Conservation (phyloP, 2,888 invertebrate species). For the Fragum whitleyi region DNA sequence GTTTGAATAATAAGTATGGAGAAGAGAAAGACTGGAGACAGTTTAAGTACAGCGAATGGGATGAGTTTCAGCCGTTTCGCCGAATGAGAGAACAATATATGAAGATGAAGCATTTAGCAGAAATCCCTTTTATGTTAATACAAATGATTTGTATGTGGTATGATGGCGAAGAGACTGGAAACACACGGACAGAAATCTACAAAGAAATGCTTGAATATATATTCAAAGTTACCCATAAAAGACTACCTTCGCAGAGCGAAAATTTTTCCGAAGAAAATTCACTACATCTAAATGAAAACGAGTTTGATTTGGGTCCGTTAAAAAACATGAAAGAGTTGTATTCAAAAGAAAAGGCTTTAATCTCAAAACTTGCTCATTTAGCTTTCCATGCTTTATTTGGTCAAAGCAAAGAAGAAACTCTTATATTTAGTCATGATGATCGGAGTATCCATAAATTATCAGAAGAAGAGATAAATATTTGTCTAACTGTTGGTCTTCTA, state of each 20-base stretch:
- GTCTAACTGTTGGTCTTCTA: conserved; percentile 10
- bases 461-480: not conserved
- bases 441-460: not conserved
- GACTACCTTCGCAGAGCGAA: not conserved
- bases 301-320: no score
- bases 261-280: not conserved
- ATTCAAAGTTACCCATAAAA: not conserved
- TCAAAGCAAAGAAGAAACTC: not conserved
- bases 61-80: not conserved
- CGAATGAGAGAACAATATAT: not conserved
- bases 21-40: not conserved
- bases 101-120: not conserved
- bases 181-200: conserved; percentile 16
- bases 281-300: no score
- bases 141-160: conserved; percentile 34
- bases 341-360: not conserved
- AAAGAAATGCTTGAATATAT: conserved; percentile 2
- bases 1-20: not conserved
- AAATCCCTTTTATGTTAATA: conserved; percentile 17
- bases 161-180: conserved; percentile 10
- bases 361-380: not conserved
- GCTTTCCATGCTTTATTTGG: not conserved
- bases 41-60: not conserved
- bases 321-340: no score
- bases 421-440: not conserved